Conservation (phyloP, 2,113 vertebrate species). For the Ictidomys tridecemlineatus region DNA sequence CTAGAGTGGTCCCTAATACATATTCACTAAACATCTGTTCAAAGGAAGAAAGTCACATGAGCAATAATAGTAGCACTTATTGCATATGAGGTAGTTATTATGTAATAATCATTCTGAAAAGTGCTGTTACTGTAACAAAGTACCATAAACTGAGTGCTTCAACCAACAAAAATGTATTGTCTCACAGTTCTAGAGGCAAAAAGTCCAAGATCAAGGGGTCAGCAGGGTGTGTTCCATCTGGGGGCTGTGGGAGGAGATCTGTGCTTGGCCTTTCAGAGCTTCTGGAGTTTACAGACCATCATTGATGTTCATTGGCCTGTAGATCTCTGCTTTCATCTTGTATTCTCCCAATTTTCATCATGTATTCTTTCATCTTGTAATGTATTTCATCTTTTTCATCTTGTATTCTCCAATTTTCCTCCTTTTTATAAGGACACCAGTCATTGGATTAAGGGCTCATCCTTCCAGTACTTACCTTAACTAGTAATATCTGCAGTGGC, state of each 20-base stretch:
- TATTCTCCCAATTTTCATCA: no score
- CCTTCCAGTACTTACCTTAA: background rate
- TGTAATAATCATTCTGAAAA: background rate
- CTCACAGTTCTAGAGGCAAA: background rate
- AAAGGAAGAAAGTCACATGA: background rate
- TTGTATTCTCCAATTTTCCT: background rate
- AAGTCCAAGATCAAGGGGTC: background rate
- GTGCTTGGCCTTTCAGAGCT: background rate
- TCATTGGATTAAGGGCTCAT: background rate
- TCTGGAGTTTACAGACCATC: background rate
- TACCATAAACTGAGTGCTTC: background rate
- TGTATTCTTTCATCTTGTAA: no score
- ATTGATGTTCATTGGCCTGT: background rate
- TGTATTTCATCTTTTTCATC: no score
- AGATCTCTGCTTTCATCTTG: background rate
- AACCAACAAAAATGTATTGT: background rate
- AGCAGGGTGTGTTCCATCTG: background rate
- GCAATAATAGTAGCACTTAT: background rate
- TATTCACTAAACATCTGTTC: slow-evolving; percentile 2
- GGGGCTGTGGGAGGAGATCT: background rate
- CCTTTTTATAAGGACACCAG: background rate
- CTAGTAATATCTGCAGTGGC: background rate
- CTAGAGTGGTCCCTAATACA: background rate
- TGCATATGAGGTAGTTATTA: background rate
- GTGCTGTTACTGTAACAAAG: background rate